A percentile compares a stretch with the other conserved stretches of the same genome.
Conservation (phyloP, 2,888 invertebrate species). For the Caenorhabditis angaria region DNA sequence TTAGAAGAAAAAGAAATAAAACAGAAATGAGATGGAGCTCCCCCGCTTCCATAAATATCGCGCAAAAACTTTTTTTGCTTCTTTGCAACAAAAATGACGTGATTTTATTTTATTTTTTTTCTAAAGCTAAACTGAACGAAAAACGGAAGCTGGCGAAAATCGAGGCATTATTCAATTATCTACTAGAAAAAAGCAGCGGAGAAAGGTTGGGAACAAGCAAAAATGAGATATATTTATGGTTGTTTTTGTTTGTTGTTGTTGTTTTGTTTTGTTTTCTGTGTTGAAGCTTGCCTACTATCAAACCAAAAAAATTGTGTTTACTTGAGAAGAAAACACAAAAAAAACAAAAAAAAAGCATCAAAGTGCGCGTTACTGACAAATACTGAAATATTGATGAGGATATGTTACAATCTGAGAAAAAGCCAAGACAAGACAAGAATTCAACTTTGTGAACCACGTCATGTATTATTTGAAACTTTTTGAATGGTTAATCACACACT, state of each 20-base stretch:
- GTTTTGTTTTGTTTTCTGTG: neutral
- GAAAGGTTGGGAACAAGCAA: conserved; percentile 1
- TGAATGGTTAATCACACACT: neutral
- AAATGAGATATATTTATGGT: neutral
- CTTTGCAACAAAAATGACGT: conserved; percentile 2
- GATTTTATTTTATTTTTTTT: neutral
- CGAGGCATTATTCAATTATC: conserved; percentile 1
- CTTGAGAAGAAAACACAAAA: neutral
- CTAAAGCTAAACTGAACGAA: neutral
- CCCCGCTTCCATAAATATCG: neutral
- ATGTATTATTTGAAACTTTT: neutral
- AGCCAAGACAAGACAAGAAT: too few relatives aligned
- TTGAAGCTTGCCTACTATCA: neutral
- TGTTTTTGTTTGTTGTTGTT: neutral
- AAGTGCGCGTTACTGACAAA: neutral
- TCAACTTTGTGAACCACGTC: neutral
- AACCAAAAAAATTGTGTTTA: neutral
- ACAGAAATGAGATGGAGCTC: neutral
- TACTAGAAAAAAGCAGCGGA: neutral
- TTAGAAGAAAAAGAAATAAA: too few relatives aligned
- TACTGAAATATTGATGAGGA: neutral
- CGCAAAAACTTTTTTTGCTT: too few relatives aligned
- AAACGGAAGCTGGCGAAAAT: neutral
- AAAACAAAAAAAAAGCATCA: neutral
- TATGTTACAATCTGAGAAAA: conserved; percentile 1